Evolutionary conservation across 2,113 vertebrate species (phyloP), one percentile per base, ranked within the genome.

Genomic region (Cynopterus brachyotis): DNA sequence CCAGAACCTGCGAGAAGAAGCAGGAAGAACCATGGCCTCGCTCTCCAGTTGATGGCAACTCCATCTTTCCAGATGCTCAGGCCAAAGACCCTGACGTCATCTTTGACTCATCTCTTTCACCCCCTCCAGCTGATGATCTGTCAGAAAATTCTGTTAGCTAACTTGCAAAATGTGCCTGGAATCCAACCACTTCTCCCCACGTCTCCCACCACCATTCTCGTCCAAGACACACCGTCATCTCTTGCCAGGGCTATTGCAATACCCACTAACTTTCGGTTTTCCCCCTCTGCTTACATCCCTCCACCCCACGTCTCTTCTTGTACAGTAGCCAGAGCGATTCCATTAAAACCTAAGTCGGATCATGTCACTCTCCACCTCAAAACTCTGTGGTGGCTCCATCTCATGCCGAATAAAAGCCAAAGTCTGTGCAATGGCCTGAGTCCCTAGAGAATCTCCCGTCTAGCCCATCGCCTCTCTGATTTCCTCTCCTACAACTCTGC

Each of bases 131-230:
- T 84, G 76, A 53, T 12, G 76, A 45, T 12, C 57, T 3, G 35
- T 60, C 88, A 66, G 92, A 78, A 91, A 88, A 72, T 72, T 78
- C 94, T 80, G n/a, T 53, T 40, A 6, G 64, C 72, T 22, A 24
- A 9, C 84, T 89, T 67, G 30, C 22, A 59, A 50, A 96, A 59
- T 50, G 79, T 5, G 30, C 55, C 64, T 66, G 50, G 47, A 72
- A 67, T 67, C 47, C 82, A 53, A 5, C 70, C 9, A 0, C 59
- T n/a, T 67, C 83, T 89, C 55, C 35, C 55, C 78, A 6, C 45
- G 26, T 19, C 69, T 20, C 5, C 24, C 13, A 0, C 55, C 55
- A 55, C 83, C 40, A 4, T 10, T 11, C n/a, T 11, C 15, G 0
- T 55, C 67, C 69, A 45, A 70, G 35, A 45, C 53, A 45, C 53